Conservation (phyloP, 1,140 invertebrate species). For the Tyrophagus putrescentiae region DNA sequence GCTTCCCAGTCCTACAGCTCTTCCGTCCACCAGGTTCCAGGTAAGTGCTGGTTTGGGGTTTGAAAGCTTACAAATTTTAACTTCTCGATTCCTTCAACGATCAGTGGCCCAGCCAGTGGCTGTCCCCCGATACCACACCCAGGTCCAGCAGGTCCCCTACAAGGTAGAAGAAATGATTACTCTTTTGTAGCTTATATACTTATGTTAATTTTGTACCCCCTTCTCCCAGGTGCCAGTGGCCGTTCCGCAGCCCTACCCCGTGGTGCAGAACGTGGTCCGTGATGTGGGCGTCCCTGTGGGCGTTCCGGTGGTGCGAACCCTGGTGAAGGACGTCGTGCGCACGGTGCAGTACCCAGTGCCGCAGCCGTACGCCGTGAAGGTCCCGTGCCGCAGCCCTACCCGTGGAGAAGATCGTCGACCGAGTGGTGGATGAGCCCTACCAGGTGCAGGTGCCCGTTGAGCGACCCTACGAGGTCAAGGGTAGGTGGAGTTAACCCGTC, state of each 20-base stretch:
- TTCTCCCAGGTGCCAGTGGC: constrained; percentile 4
- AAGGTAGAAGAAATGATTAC: background rate
- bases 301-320: background rate
- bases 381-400: constrained; percentile 11
- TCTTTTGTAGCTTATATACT: background rate
- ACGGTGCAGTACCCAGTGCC: background rate
- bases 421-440: background rate
- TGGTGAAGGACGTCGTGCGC: background rate
- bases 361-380: constrained; percentile 13
- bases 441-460: background rate
- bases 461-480: constrained; percentile 10
- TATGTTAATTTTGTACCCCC: background rate
- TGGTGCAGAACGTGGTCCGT: constrained; percentile 1
- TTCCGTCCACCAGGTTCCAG: background rate
- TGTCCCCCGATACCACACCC: too few relatives aligned
- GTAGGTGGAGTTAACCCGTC: too few relatives aligned
- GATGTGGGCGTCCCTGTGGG: background rate
- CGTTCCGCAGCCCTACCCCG: background rate
- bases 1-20: background rate
- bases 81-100: too few relatives aligned
- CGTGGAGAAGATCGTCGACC: constrained; percentile 6
- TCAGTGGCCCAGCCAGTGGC: too few relatives aligned
- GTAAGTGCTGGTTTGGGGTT: too few relatives aligned
- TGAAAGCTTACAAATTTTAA: too few relatives aligned
- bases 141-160: background rate